Evolutionary conservation across 1,140 invertebrate genomes (phyloP).

Genomic region (Schlechtendalia chinensis): DNA sequence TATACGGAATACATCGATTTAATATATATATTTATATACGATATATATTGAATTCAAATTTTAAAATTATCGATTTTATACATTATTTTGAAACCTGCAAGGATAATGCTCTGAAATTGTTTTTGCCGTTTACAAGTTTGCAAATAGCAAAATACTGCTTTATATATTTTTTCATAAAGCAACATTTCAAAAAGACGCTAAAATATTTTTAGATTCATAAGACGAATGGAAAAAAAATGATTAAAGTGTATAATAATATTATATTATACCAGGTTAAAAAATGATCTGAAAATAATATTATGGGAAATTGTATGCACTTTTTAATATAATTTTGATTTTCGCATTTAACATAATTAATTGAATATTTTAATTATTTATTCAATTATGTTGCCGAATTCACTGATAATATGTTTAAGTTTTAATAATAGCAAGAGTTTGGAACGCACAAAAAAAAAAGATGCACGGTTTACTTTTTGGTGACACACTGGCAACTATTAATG

Average conservation of each 20-base stretch:
- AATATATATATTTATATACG: not conserved
- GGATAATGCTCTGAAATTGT: not conserved
- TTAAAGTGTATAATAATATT: not conserved
- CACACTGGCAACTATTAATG: not conserved
- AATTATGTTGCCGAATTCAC: not conserved
- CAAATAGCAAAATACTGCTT: not conserved
- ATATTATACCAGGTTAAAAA: too few species aligned
- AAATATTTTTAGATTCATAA: not conserved
- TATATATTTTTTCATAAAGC: not conserved
- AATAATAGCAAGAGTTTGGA: not conserved
- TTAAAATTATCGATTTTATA: not conserved
- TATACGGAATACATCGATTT: not conserved
- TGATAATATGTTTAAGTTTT: not conserved
- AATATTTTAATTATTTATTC: not conserved
- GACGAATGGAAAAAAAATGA: not conserved
- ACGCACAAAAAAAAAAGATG: not conserved
- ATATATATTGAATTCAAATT: not conserved
- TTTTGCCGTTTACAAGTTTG: not conserved
- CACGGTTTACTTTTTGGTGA: not conserved
- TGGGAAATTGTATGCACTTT: not conserved
- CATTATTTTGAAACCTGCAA: not conserved
- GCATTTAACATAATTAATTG: not conserved
- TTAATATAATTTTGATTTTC: not conserved
- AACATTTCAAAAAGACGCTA: not conserved
- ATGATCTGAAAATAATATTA: too few species aligned